Conservation (phyloP, 2,113 vertebrate genomes). For the Lipotes vexillifer region DNA sequence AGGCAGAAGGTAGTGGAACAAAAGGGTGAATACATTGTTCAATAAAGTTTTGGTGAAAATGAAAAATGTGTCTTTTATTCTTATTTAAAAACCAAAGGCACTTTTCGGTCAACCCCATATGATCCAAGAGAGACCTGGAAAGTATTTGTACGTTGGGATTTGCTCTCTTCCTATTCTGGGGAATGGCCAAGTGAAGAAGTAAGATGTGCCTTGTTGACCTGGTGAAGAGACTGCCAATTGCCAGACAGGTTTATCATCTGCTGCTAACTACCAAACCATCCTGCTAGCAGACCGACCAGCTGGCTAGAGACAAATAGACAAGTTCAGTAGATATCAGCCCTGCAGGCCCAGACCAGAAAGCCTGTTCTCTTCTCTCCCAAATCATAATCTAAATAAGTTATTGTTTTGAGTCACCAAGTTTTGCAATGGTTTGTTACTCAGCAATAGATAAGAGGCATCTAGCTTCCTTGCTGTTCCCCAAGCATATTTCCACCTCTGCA, state of each 20-base stretch:
- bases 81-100: too few relatives aligned
- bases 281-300: background rate
- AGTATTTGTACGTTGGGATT: background rate
- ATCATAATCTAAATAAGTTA: background rate
- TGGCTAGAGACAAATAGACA: background rate
- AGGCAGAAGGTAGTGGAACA: too few relatives aligned
- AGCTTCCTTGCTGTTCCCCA: background rate
- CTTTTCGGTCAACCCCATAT: too few relatives aligned
- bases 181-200: background rate
- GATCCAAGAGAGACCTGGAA: background rate
- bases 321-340: background rate
- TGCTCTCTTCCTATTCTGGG: background rate
- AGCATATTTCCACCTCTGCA: background rate
- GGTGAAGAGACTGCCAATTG: background rate
- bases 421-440: background rate
- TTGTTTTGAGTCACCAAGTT: background rate
- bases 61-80: too few relatives aligned
- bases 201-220: background rate
- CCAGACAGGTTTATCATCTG: background rate
- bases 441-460: background rate
- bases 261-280: background rate
- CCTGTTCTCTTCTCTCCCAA: background rate
- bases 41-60: too few relatives aligned
- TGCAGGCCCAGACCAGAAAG: background rate
- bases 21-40: too few relatives aligned